Base-by-base conservation (phyloP, 92 coral and sea anemone species). In the Micromussa lordhowensis region DNA sequence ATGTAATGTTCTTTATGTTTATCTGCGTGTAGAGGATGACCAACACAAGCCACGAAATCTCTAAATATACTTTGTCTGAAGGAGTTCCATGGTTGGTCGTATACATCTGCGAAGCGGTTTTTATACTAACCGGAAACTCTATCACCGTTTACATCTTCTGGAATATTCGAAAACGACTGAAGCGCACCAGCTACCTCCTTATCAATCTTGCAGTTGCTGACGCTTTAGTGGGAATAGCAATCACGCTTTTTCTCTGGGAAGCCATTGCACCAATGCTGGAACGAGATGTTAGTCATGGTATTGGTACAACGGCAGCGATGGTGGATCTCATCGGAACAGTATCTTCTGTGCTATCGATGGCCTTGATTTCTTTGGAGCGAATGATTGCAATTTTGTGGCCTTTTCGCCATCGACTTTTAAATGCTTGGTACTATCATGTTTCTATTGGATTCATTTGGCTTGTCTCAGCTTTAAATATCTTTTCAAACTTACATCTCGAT, bases 121-220 rank as follows among this genome's bases (percentile, higher is more conserved):
- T 66, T n/a, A 82, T 82, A 22, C 85, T 82, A n/a, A 44, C 77
- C 8, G 77, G 61, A 64, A 82, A 82, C 74, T 82, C 35, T 36
- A 19, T 82, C 75, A 66, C 85, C 9, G 28, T 68, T 68, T 44
- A 66, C 85, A 68, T 82, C 61, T 82, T 82, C 28, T 82, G 85
- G 85, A 64, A 26, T 16, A 40, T 82, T 48, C 85, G 85, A 17
- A 66, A 49, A 64, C 75, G 77, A 66, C 32, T 82, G 61, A 82
- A 49, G 61, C 77, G 77, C 16, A 28, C 85, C 59, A 64, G 77
- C 40, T 82, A 82, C 21, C 28, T 66, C 9, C 85, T 82, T 21
- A 64, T 82, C 26, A 82, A 82, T 44, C 76, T 82, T 29, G 76
- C 85, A 64, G 40, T 82, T 40, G 85, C 76, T 64, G 85, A 82